Evolutionary conservation across 2,797 vertebrate genomes (phyloP).

Genomic region (Onychomys leucogaster): DNA sequence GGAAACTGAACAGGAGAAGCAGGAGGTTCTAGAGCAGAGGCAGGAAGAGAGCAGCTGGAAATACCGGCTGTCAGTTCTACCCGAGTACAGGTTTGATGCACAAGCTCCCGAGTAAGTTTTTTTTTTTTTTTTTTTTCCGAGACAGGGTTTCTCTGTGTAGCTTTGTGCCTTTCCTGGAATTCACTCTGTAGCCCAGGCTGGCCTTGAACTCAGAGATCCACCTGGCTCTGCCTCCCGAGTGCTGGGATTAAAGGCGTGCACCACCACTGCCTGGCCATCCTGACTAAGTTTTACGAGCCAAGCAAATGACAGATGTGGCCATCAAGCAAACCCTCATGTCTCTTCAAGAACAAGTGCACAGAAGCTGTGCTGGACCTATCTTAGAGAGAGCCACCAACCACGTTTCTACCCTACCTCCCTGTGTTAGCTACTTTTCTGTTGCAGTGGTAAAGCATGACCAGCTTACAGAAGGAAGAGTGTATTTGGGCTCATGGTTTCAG

Average conservation of each 20-base stretch:
- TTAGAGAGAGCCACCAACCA: neutral
- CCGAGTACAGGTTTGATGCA: rapidly evolving
- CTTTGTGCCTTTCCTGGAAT: too few species aligned
- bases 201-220: too few species aligned
- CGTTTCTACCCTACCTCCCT: neutral
- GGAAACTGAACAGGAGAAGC: neutral
- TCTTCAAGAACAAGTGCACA: neutral
- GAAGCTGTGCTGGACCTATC: neutral
- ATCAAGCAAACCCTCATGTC: too few species aligned
- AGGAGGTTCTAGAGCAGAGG: neutral
- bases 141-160: too few species aligned
- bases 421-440: neutral
- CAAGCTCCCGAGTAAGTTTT: neutral
- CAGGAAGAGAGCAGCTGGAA: neutral
- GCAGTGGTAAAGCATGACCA: neutral
- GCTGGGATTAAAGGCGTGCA: too few species aligned
- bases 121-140: too few species aligned
- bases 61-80: rapidly evolving
- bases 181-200: too few species aligned
- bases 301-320: rapidly evolving
- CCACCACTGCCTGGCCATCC: too few species aligned
- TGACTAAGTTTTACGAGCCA: neutral
- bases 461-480: neutral
- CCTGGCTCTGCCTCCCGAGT: too few species aligned
- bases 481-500: neutral